Percentiles rank a stretch among this genome's conserved stretches.
These are phyloP conservation scores for Steatornis caripensis DNA, from an alignment of 2,113 vertebrate species.

Conservation along the genomic window DNA sequence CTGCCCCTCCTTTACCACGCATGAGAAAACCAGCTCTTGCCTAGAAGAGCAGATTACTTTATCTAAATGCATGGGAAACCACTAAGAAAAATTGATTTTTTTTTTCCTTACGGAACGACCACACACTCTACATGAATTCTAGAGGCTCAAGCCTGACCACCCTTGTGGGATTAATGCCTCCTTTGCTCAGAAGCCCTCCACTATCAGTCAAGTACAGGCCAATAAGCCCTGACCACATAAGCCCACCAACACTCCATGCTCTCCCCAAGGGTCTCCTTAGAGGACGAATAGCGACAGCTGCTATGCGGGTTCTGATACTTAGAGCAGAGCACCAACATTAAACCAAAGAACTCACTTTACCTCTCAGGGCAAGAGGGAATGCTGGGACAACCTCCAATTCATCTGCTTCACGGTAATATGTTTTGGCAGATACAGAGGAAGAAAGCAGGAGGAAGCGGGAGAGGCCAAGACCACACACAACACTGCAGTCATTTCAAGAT, in stretches of 20 bases:
- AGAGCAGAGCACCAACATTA: background rate
- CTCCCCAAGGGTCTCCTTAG: background rate
- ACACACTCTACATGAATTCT: background rate
- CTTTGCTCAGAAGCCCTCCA: background rate
- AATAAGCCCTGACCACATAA: rapidly evolving
- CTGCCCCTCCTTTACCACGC: background rate
- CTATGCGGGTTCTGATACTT: rapidly evolving
- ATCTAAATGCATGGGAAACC: background rate
- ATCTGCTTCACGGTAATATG: background rate
- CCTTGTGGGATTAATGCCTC: too few relatives aligned
- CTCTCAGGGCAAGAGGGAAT: background rate
- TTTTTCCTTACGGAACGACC: background rate
- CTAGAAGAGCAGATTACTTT: background rate
- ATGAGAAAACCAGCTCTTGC: background rate
- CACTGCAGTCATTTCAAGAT: background rate
- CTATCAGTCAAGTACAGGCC: background rate
- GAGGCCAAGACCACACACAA: background rate
- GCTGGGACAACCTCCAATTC: background rate
- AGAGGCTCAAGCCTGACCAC: background rate
- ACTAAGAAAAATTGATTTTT: rapidly evolving
- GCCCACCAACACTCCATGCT: rapidly evolving
- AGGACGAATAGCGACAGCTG: background rate
- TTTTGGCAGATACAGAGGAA: background rate
- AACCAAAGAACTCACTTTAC: background rate
- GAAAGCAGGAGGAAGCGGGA: background rate